Percentiles rank a stretch among this genome's conserved stretches.
Conservation (phyloP, 23 tunicate genomes). For the Corella eumyota region DNA sequence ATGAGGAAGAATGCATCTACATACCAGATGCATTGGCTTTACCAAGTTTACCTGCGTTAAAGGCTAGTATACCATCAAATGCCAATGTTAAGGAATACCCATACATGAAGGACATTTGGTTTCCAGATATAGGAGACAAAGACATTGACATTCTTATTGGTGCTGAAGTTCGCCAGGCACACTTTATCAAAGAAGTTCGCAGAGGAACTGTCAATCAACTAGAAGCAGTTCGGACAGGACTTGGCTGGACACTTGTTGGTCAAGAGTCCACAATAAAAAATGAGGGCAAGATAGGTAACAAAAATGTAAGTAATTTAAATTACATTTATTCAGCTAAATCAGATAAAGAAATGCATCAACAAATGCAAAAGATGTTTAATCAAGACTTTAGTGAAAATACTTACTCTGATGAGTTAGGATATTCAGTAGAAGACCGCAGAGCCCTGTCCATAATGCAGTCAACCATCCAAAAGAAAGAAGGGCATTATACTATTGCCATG, state of each 20-base stretch:
- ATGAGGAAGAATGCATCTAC: not conserved
- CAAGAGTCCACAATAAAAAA: not conserved
- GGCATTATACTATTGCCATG: constrained; percentile 8
- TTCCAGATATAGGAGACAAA: constrained; percentile 1
- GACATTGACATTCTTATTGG: constrained; percentile 10
- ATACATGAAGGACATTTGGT: constrained; percentile 1
- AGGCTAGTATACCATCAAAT: constrained; percentile 3
- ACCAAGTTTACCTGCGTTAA: not conserved
- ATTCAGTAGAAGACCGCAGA: constrained; percentile 2
- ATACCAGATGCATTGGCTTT: not conserved
- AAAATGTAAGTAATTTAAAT: not conserved
- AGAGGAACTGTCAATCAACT: too few relatives aligned
- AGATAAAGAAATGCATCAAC: not conserved
- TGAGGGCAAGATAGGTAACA: constrained; percentile 1
- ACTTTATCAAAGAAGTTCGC: too few relatives aligned
- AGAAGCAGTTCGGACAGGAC: too few relatives aligned
- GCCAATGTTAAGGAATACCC: not conserved
- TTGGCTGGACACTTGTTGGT: too few relatives aligned
- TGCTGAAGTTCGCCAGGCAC: constrained; percentile 1
- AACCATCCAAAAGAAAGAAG: not conserved
- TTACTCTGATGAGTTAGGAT: too few relatives aligned
- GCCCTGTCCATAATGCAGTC: not conserved
- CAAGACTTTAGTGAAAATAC: not conserved
- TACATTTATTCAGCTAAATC: not conserved
- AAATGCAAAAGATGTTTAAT: not conserved